Percentiles rank a stretch among this genome's conserved stretches.
Conservation (phyloP, 1,140 invertebrate genomes). For the Stegodyphus mimosarum region DNA sequence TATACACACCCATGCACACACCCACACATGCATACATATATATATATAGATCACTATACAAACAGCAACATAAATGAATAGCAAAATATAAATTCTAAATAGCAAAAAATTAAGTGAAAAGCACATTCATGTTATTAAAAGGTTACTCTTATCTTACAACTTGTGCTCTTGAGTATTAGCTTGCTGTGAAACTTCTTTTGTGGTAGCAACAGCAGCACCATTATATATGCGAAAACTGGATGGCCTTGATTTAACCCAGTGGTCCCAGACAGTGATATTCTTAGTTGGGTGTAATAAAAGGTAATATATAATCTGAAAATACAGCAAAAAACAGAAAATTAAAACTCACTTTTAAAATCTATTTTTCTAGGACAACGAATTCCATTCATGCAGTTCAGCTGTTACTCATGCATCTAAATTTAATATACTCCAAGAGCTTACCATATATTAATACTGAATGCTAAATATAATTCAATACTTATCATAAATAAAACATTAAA, state of each 20-base stretch:
- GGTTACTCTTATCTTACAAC: background rate
- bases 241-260: constrained; percentile 34
- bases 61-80: background rate
- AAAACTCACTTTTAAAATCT: no score
- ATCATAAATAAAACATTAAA: no score
- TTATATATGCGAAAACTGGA: background rate
- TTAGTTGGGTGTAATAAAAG: constrained; percentile 62
- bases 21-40: background rate
- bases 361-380: no score
- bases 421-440: no score
- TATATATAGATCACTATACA: background rate
- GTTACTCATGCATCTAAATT: no score
- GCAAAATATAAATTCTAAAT: constrained; percentile 10
- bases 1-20: background rate
- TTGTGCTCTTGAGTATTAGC: constrained; percentile 17
- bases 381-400: no score
- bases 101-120: constrained; percentile 13
- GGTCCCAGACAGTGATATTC: constrained; percentile 58
- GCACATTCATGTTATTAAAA: background rate
- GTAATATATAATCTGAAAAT: constrained; percentile 62
- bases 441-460: no score
- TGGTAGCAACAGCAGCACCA: background rate
- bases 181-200: constrained; percentile 2
- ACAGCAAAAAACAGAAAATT: no score
- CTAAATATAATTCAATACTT: no score